Evolutionary conservation across 2,113 vertebrate species (phyloP), one percentile per base, ranked within the genome.

Genomic region (Chamaea fasciata): DNA sequence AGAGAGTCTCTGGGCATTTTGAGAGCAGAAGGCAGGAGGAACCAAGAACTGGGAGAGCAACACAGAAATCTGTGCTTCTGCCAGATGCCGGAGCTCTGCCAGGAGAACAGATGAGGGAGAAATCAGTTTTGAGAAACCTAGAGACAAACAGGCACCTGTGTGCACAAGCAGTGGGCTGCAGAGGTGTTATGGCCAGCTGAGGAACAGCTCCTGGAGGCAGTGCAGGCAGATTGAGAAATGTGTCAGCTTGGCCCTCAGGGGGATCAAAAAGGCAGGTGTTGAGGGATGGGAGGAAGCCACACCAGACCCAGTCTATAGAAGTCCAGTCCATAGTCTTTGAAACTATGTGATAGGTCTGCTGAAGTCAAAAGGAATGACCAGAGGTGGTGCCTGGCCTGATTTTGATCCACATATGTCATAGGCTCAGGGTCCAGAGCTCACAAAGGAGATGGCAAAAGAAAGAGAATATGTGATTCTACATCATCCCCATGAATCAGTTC

Each of bases 141-240:
- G 26, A n/a, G 63, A 30, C 7, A n/a, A 53, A 15, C 2, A 23
- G 9, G 23, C 17, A 1, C 26, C 77, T n/a, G 46, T n/a, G 55
- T 70, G 44, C 60, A 63, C 44, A 15, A 21, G 12, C 65, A n/a
- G 33, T 11, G 52, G 31, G 56, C 21, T 88, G 47, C n/a, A 23
- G 2, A 9, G 57, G 7, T 31, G n/a, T 3, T 20, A 0, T 14
- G 46, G 11, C 4, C 53, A 7, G 39, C 20, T 13, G 22, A 73
- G 62, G 13, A 46, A 2, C 39, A 33, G 35, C 0, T 52, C 15
- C 8, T 9, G 46, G 41, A 33, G 33, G 21, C 63, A 79, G 33
- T 9, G 21, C 35, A 62, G 59, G 71, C 37, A 69, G 53, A 7
- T 2, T 7, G 33, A 28, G 20, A 60, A 60, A 64, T 12, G 46